phyloP scores from a whole-genome alignment of 2,888 invertebrate genomes.

The Aphidius colemani region DNA sequence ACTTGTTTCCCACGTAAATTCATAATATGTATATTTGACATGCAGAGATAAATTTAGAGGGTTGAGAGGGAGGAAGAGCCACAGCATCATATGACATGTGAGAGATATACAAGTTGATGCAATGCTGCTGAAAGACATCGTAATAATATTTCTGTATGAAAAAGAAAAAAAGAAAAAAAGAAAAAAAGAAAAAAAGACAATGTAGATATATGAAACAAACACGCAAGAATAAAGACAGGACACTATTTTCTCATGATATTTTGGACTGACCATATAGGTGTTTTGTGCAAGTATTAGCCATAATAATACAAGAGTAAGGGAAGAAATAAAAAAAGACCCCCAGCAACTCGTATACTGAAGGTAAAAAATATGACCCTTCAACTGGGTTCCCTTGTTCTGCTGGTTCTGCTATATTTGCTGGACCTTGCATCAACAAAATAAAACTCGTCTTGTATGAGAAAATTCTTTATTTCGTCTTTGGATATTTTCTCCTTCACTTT shows the following conservation, averaged over 20 bases:
- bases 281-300: constrained; percentile 29
- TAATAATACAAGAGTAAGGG: constrained; percentile 37
- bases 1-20: constrained; percentile 59
- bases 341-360: constrained; percentile 46
- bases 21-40: constrained; percentile 38
- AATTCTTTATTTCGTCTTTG: constrained; percentile 41
- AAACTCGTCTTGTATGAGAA: constrained; percentile 47
- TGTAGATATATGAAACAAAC: too few relatives aligned
- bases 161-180: constrained; percentile 12
- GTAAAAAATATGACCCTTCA: constrained; percentile 22
- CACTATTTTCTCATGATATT: too few relatives aligned
- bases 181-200: constrained; percentile 3
- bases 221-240: too few relatives aligned
- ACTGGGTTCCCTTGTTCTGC: too few relatives aligned
- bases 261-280: constrained; percentile 8
- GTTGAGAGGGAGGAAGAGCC: constrained; percentile 19
- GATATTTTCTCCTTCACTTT: constrained; percentile 15
- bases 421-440: not conserved
- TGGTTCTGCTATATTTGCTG: constrained; percentile 31
- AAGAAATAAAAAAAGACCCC: constrained; percentile 43
- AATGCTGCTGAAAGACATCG: constrained; percentile 32
- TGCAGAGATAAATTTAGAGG: constrained; percentile 16
- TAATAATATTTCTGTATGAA: constrained; percentile 25
- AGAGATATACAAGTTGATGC: not conserved
- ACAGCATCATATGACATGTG: not conserved